Evolutionary conservation across 2,888 invertebrate species (phyloP), one percentile per base, ranked within the genome.

Genomic region (Leptogaster cylindrica): DNA sequence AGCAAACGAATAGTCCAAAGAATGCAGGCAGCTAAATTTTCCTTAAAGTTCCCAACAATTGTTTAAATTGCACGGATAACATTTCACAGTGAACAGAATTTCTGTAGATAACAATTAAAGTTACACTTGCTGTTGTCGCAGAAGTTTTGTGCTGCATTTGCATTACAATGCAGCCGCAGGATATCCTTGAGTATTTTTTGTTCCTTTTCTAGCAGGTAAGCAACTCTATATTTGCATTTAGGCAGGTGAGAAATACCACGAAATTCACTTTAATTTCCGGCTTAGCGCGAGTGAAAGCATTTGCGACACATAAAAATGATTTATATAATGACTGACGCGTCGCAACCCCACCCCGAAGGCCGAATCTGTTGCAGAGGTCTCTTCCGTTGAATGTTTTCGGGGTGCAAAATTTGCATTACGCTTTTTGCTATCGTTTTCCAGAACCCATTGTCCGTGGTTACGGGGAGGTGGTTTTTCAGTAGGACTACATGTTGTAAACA

Each of bases 201-300:
- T 50, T 20, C n/a, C 27, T 61, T 61, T 44, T 61, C 8, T 41
- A 44, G 16, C 41, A 61, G 44, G 20, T 61, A 61, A 61, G 61
- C 61, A 61, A 64, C 48, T 64, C 48, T 48, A 64, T 50, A 65
- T 65, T 65, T 65, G 51, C 65, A 65, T 65, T 65, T 65, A 51
- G 65, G 51, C 51, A 65, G 65, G 65, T 65, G 65, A 65, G 51
- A 51, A 41, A 65, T 65, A 51, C 39, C 51, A 65, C 39, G 28
- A 51, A 65, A 65, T 65, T 65, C 50, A 65, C 65, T 65, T 65
- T 65, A 65, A 65, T 65, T 65, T 65, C 65, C 65, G 65, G 51
- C 39, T 51, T 65, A 50, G 50, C 28, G 5, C 65, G 33, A 41
- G 51, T 39, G 25, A 51, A 39, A 51, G 50, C 65, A 65, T 65